Percentiles rank a stretch among this genome's conserved stretches.
phyloP scores from a whole-genome alignment of 2,113 vertebrate species.

The Alectura lathami region DNA sequence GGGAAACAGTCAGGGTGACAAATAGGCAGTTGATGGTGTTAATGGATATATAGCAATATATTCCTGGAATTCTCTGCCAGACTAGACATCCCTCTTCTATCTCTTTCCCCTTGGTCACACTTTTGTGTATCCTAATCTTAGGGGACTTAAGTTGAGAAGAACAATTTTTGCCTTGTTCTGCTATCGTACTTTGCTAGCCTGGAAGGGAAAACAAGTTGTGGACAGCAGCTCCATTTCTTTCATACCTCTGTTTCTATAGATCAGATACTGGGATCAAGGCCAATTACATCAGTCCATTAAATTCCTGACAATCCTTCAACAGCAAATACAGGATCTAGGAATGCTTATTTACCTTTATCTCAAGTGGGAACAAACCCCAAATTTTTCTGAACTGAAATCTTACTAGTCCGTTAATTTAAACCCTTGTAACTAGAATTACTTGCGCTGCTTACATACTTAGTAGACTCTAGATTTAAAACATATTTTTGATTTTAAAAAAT shows the following conservation, averaged over 20 bases:
- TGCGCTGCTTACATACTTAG: neutral
- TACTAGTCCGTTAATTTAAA: neutral
- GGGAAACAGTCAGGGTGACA: neutral
- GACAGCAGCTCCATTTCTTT: constrained; percentile 18
- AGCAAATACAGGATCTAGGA: neutral
- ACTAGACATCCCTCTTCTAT: neutral
- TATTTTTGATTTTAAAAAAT: neutral
- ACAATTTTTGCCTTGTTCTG: constrained; percentile 37
- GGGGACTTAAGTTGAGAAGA: constrained; percentile 30
- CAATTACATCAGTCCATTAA: neutral
- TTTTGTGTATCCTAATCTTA: constrained; percentile 25
- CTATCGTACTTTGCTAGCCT: constrained; percentile 3
- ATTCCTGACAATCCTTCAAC: neutral
- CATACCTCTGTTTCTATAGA: neutral
- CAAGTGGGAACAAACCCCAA: neutral
- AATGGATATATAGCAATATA: neutral
- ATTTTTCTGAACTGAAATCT: neutral
- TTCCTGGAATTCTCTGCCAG: neutral
- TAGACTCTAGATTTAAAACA: neutral
- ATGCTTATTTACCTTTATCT: neutral
- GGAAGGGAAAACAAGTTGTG: neutral
- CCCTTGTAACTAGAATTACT: neutral
- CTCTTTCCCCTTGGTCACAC: constrained; percentile 25
- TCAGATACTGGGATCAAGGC: neutral
- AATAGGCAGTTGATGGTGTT: neutral